Conservation (phyloP, 2,888 invertebrate genomes). For the Pristionchus exspectatus region DNA sequence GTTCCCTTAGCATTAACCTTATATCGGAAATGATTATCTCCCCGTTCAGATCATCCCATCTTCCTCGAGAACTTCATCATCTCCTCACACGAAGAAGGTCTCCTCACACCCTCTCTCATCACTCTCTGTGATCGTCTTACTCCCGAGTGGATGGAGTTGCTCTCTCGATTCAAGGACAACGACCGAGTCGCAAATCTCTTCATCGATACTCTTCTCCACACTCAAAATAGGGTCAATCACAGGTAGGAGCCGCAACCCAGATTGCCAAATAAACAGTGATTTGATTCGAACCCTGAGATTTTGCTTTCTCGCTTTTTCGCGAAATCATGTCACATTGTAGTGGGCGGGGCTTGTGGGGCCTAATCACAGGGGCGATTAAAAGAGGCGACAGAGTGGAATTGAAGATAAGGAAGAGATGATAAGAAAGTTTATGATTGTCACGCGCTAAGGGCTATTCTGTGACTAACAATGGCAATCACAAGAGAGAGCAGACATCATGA, state of each 20-base stretch:
- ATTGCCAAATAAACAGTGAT: too few species aligned
- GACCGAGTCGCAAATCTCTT: slow-evolving; percentile 26
- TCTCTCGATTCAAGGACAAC: slow-evolving; percentile 3
- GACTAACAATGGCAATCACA: too few species aligned
- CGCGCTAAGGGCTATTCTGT: too few species aligned
- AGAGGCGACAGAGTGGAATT: not conserved
- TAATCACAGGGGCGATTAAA: not conserved
- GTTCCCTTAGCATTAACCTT: not conserved
- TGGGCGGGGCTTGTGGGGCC: too few species aligned
- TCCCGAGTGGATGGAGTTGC: slow-evolving; percentile 20
- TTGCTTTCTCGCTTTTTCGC: too few species aligned
- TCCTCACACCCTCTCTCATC: not conserved
- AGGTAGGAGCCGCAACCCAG: not conserved
- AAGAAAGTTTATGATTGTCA: too few species aligned
- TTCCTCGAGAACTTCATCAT: slow-evolving; percentile 33
- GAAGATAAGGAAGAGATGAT: not conserved
- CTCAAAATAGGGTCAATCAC: not conserved
- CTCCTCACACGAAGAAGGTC: slow-evolving; percentile 2
- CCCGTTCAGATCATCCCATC: not conserved
- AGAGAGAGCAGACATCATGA: too few species aligned
- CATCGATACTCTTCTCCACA: slow-evolving; percentile 21
- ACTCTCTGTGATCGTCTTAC: slow-evolving; percentile 39
- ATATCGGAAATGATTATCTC: too few species aligned
- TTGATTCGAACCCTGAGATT: too few species aligned
- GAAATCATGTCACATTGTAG: too few species aligned